Evolutionary conservation across 2,888 invertebrate species (phyloP).

Genomic region (Hypsopygia costalis): DNA sequence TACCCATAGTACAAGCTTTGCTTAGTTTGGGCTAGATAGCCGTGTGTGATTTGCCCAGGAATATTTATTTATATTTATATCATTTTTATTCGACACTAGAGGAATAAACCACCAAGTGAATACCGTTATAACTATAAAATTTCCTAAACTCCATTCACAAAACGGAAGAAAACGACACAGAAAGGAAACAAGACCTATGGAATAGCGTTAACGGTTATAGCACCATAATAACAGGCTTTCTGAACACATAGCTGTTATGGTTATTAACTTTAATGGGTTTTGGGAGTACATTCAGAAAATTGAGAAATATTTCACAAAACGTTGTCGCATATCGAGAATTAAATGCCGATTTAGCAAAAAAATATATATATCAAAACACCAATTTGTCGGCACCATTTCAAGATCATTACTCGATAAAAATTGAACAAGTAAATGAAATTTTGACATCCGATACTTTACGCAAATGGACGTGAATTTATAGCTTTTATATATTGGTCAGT

Average conservation of each 20-base stretch:
- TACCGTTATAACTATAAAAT: conserved; percentile 13
- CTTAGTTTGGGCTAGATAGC: no score
- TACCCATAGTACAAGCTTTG: no score
- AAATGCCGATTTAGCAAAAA: conserved; percentile 2
- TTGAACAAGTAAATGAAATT: no score
- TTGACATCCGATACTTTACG: no score
- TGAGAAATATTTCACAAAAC: conserved; percentile 39
- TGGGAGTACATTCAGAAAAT: conserved; percentile 38
- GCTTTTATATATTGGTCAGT: no score
- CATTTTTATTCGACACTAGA: not conserved
- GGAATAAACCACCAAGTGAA: conserved; percentile 9
- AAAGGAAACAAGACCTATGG: conserved; percentile 39
- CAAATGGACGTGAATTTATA: no score
- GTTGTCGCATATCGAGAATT: conserved; percentile 13
- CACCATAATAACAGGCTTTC: conserved; percentile 22
- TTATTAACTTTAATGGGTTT: conserved; percentile 40
- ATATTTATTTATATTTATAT: no score
- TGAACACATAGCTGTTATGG: conserved; percentile 25
- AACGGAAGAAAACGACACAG: conserved; percentile 29
- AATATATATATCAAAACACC: no score
- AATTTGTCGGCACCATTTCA: not conserved
- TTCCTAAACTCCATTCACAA: conserved; percentile 31
- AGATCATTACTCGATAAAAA: conserved; percentile 6
- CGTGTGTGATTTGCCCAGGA: no score
- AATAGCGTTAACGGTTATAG: conserved; percentile 26